Percentiles rank a stretch among this genome's conserved stretches.
Evolutionary conservation across 2,113 vertebrate genomes (phyloP).

Genomic region (Tragelaphus buxtoni): DNA sequence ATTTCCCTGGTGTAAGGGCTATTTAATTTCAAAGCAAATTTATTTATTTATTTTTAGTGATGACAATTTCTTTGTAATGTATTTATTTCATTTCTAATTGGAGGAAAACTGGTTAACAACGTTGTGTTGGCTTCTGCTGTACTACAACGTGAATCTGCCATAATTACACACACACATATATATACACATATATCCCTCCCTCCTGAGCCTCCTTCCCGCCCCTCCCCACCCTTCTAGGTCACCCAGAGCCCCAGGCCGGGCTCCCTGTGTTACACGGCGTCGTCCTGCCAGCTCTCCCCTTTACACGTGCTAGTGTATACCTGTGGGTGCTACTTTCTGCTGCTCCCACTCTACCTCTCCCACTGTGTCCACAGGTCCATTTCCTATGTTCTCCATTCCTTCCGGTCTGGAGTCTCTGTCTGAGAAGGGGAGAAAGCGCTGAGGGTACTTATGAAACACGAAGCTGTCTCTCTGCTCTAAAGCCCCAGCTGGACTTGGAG

Average conservation of each 20-base stretch:
- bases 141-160: not conserved
- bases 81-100: not conserved
- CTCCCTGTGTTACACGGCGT: accelerated
- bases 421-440: not conserved
- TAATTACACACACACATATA: not conserved
- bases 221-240: accelerated
- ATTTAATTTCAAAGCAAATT: not conserved
- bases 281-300: accelerated
- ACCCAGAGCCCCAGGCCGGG: not conserved
- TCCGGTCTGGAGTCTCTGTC: not conserved
- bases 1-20: not conserved
- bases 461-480: not conserved
- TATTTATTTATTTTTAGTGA: not conserved
- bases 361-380: not conserved
- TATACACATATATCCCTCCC: not conserved
- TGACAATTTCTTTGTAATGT: not conserved
- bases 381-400: not conserved
- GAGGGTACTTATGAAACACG: not conserved
- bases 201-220: not conserved
- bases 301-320: accelerated
- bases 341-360: not conserved
- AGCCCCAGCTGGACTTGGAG: not conserved
- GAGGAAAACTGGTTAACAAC: not conserved
- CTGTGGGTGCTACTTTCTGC: accelerated
- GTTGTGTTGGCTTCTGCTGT: not conserved